phyloP scores from a whole-genome alignment of 1,140 invertebrate genomes.

The Heliconius melpomene region DNA sequence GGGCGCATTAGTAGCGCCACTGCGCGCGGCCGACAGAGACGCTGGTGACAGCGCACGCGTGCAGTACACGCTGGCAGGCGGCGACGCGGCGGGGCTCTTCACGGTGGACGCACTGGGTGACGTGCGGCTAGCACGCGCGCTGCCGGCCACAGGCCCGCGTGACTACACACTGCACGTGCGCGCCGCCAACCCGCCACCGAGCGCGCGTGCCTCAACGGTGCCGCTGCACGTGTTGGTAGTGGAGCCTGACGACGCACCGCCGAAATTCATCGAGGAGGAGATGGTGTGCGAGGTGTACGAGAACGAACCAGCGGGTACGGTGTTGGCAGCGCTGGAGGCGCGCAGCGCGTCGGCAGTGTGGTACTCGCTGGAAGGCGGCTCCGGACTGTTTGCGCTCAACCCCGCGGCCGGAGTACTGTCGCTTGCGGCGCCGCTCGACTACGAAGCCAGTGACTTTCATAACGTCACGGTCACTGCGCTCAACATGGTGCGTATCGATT shows the following conservation, averaged over 20 bases:
- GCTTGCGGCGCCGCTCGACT: slow-evolving; percentile 88
- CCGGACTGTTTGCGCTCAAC: slow-evolving; percentile 90
- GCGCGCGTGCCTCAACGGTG: slow-evolving; percentile 87
- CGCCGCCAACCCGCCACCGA: slow-evolving; percentile 90
- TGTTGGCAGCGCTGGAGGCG: slow-evolving; percentile 89
- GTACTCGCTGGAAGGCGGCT: slow-evolving; percentile 91
- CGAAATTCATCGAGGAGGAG: slow-evolving; percentile 75
- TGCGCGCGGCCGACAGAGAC: slow-evolving; percentile 54
- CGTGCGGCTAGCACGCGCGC: slow-evolving; percentile 87
- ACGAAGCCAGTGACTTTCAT: slow-evolving; percentile 87
- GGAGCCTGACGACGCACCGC: slow-evolving; percentile 94
- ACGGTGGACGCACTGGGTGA: slow-evolving; percentile 90
- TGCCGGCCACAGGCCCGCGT: slow-evolving; percentile 86
- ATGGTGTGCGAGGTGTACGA: slow-evolving; percentile 90
- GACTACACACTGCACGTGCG: slow-evolving; percentile 92
- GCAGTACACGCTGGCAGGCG: slow-evolving; percentile 70
- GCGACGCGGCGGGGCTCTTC: slow-evolving; percentile 93
- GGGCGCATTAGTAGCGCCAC: slow-evolving; percentile 55
- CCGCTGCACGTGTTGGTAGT: slow-evolving; percentile 93
- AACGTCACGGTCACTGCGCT: slow-evolving; percentile 92
- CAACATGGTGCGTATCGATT: slow-evolving; percentile 86
- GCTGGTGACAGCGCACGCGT: slow-evolving; percentile 49
- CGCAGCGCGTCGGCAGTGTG: slow-evolving; percentile 89
- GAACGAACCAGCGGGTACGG: slow-evolving; percentile 89
- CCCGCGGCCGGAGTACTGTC: slow-evolving; percentile 92